A percentile compares a stretch with the other conserved stretches of the same genome.
Conservation (phyloP, 64 coral and sea anemone species). For the Hydrozoanthus tunicans region DNA sequence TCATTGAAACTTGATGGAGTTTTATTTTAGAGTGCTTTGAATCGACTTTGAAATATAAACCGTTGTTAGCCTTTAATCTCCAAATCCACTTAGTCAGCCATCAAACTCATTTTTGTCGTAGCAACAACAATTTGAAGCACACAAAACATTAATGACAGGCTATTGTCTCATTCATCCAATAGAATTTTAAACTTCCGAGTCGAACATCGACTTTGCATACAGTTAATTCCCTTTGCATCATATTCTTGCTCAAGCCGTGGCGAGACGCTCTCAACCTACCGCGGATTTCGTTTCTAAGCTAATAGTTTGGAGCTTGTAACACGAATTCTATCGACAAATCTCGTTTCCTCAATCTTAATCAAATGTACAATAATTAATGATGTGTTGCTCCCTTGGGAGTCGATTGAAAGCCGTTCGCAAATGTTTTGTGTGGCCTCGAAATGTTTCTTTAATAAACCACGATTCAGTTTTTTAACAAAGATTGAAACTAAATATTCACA, state of each 20-base stretch:
- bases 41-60: neutral
- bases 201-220: neutral
- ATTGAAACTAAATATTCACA: neutral
- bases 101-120: constrained; percentile 40
- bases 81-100: constrained; percentile 37
- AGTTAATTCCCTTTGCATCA: neutral
- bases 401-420: constrained; percentile 12
- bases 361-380: neutral
- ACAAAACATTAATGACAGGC: constrained; percentile 1
- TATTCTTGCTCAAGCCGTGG: neutral
- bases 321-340: neutral
- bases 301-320: neutral
- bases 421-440: neutral
- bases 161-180: constrained; percentile 29
- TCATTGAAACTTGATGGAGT: neutral
- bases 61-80: constrained; percentile 1
- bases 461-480: constrained; percentile 14
- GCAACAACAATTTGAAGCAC: constrained; percentile 29
- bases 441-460: neutral
- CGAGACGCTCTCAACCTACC: neutral
- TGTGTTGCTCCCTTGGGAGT: neutral
- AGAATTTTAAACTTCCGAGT: constrained; percentile 12
- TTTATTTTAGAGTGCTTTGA: neutral
- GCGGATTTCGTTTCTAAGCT: neutral
- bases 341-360: neutral